These are phyloP conservation scores for Sakesphorus luctuosus DNA, from an alignment of 2,113 vertebrate species.

Conservation along the genomic window DNA sequence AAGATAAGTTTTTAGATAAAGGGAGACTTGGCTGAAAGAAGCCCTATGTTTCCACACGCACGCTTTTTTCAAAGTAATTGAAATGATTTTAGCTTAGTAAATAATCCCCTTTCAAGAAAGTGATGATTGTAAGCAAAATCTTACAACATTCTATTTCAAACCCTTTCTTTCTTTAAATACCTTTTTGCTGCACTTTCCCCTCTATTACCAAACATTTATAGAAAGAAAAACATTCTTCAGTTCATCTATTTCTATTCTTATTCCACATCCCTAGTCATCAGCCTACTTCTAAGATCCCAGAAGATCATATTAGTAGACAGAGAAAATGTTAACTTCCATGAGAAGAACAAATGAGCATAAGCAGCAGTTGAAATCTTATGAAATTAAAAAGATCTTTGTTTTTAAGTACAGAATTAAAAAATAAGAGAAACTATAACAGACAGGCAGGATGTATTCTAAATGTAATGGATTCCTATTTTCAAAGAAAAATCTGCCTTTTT, in stretches of 20 bases:
- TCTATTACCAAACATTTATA: neutral
- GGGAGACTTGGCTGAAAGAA: neutral
- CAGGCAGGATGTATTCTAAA: neutral
- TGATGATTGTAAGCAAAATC: neutral
- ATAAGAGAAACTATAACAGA: neutral
- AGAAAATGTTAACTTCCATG: neutral
- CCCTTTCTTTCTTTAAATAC: neutral
- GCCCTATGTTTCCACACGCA: neutral
- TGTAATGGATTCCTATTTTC: neutral
- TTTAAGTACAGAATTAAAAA: neutral
- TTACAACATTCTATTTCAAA: neutral
- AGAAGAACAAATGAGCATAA: conserved; percentile 4
- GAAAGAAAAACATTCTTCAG: neutral
- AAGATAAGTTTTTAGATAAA: neutral
- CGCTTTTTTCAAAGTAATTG: neutral
- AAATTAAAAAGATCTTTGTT: conserved; percentile 26
- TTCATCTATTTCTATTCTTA: neutral
- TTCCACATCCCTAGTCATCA: neutral
- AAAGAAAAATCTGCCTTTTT: neutral
- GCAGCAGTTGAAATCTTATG: neutral
- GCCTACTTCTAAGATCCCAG: neutral
- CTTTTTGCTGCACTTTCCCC: conserved; percentile 36
- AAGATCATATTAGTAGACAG: neutral
- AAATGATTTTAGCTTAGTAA: neutral
- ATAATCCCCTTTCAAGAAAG: conserved; percentile 6